Conservation (phyloP, 2,888 invertebrate genomes). For the Nomada hirtipes region DNA sequence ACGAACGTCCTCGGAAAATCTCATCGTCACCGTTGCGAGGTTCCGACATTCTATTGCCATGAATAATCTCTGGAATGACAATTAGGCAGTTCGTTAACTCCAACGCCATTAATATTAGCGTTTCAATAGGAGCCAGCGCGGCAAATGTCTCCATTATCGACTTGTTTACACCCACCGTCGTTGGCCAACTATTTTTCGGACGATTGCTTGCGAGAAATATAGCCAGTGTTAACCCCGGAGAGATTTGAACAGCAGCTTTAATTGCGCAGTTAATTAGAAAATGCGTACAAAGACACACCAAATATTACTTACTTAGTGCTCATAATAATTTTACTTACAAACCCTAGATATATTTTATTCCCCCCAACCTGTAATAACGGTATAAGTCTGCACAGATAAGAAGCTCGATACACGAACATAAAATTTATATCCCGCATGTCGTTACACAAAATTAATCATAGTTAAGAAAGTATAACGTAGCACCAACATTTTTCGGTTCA, state of each 20-base stretch:
- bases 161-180: constrained; percentile 41
- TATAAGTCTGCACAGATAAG: no score
- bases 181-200: constrained; percentile 16
- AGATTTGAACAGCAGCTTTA: neutral
- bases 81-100: constrained; percentile 71
- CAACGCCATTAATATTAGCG: constrained; percentile 67
- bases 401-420: no score
- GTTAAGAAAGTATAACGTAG: neutral
- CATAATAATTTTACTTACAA: neutral
- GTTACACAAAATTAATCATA: neutral
- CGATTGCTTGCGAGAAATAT: neutral
- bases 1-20: constrained; percentile 37
- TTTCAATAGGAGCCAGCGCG: constrained; percentile 49
- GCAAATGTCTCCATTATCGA: constrained; percentile 63
- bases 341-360: no score
- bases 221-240: neutral
- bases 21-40: constrained; percentile 7
- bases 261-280: neutral
- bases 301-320: neutral
- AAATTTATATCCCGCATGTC: no score
- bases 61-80: constrained; percentile 64
- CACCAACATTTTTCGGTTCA: neutral
- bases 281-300: neutral
- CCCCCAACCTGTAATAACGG: no score
- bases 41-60: constrained; percentile 63